Conservation (phyloP, 2,888 invertebrate species). For the Psococerastis gibbosa region DNA sequence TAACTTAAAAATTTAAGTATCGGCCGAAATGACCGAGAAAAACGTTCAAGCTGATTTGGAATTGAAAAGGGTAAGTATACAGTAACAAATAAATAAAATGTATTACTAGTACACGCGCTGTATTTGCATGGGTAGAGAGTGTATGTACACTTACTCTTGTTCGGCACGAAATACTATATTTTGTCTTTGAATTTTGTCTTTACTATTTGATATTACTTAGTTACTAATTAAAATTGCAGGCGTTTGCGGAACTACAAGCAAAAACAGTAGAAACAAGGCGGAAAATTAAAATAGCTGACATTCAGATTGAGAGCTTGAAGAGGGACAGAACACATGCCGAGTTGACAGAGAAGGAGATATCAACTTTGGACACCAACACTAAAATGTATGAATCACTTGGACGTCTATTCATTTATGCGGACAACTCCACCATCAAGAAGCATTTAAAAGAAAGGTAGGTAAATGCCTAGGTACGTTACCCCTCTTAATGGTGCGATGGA, state of each 20-base stretch:
- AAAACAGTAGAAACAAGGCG: constrained; percentile 66
- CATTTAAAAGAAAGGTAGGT: constrained; percentile 17
- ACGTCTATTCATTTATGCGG: constrained; percentile 61
- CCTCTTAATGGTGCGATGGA: too few species aligned
- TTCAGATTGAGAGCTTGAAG: constrained; percentile 51
- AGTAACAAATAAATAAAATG: too few species aligned
- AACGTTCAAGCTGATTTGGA: constrained; percentile 8
- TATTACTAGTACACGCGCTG: too few species aligned
- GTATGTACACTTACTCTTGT: too few species aligned
- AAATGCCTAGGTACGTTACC: too few species aligned
- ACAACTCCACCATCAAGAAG: constrained; percentile 35
- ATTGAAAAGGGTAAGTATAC: constrained; percentile 2
- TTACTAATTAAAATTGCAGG: constrained; percentile 26
- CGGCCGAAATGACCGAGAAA: not conserved
- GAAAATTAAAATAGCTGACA: constrained; percentile 57
- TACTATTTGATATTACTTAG: not conserved
- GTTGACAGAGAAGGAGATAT: constrained; percentile 43
- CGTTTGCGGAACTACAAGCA: constrained; percentile 60
- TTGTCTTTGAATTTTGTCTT: too few species aligned
- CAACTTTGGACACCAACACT: constrained; percentile 40
- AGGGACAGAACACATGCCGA: constrained; percentile 47
- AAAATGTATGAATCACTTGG: constrained; percentile 67
- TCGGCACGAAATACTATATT: too few species aligned
- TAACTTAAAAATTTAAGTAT: too few species aligned
- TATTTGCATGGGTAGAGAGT: too few species aligned